Base-by-base conservation (phyloP, 2,797 vertebrate genomes). In the Leptoclinus maculatus region DNA sequence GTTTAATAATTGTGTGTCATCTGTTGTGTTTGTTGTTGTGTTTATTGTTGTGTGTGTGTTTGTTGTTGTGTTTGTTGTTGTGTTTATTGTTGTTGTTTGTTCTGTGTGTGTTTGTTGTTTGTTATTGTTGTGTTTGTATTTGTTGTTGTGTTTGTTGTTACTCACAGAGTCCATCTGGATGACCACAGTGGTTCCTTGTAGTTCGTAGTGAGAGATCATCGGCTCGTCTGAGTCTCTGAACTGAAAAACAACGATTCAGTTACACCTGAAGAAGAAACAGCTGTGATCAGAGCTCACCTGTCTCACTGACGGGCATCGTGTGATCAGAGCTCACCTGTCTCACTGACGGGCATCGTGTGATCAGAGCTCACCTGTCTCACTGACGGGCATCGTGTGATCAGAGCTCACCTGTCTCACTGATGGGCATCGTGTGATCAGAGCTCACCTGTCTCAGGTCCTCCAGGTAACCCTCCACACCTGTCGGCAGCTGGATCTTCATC, bases 401-500 rank as follows among this genome's bases (percentile, higher is more conserved):
- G 29, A 32, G 29, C 29, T 32, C 29, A 32, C 29, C 29, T 32
- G 5, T 32, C 29, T 32, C 29, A 32, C 29, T 32, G 29, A 32
- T 5, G 41, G 6, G 41, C 41, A 12, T 49, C 8, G 11, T 19
- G 21, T 51, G 49, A 51, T 27, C 23, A 29, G 29, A 21, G 2
- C 1, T 85, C 62, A 65, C 87, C 92, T 95, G 94, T 95, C 94
- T 77, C 76, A 99, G 93, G 67, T 98, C 97, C 19, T 97, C 95
- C 70, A 93, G 74, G 38, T 95, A 83, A 4, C 95, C 94, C 1
- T 81, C 88, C 71, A 99, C 79, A 38, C 97, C 97, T 1, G 96
- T 97, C 1, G 96, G 95, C 89, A 99, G 88, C 71, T 96, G 86
- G 74, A 99, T 97, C 87, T 97, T 96, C 96, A 99, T 97, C 71